Evolutionary conservation across 2,888 invertebrate species (phyloP), one percentile per base, ranked within the genome.

Genomic region (Epicampocera succincta): DNA sequence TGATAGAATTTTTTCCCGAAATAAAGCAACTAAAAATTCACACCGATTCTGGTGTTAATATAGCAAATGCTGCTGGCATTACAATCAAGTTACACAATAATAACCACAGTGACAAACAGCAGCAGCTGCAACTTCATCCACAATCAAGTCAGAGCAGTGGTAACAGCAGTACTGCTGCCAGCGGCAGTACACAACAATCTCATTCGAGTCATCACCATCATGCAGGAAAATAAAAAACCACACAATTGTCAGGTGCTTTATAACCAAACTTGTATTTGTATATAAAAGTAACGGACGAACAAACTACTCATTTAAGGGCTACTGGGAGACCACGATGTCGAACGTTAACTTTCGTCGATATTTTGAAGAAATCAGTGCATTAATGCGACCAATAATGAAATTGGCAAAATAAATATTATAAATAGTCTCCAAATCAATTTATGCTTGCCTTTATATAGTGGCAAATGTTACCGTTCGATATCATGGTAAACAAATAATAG

Each of bases 1-100:
- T 95, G 86, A 89, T 93, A 81, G 94, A 95, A 90, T 92, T 94
- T 85, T 95, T 94, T 88, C 95, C 95, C 15, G 94, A 95, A 91
- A 92, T 94, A 85, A 93, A 93, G 84, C 93, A 93, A 84, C 92
- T 91, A 3, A 90, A 90, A 84, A 85, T 89, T 50, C 69, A 80
- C 68, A 46, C 77, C 19, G 56, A 76, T 69, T 61, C 78, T 52
- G 58, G 8, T 50, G n/a, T 50, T 29, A 46, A 46, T 15, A 58
- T 76, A 9, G 38, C 69, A 58, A 75, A 65, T 69, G 65, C 77
- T 63, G 58, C 66, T 33, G 66, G 65, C 12, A 60, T 42, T 29
- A n/a, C 71, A 15, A 78, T 19, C 56, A 82, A 82, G 68, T 66
- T 71, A 29, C 82, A 75, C 60, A 78, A 71, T 75, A 81, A 77